Evolutionary conservation across 2,113 vertebrate species (phyloP).

Genomic region (Opisthocomus hoazin): DNA sequence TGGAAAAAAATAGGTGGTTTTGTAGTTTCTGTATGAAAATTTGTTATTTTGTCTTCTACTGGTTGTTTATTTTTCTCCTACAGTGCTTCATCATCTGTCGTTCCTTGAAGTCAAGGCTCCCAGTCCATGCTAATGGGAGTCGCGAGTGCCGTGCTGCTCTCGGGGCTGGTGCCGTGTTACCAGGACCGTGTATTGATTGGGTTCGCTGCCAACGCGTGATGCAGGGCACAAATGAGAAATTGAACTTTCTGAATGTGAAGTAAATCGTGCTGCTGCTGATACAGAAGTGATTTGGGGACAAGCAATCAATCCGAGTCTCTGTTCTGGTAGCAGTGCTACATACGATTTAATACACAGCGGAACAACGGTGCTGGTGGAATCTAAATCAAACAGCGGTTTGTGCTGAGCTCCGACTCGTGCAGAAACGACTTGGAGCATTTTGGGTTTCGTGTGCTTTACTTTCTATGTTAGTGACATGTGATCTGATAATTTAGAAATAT

Average conservation of each 20-base stretch:
- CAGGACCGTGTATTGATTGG: constrained; percentile 13
- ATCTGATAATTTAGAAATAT: background rate
- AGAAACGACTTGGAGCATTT: background rate
- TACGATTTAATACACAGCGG: background rate
- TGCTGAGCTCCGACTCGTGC: background rate
- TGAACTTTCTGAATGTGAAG: constrained; percentile 13
- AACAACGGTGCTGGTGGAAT: background rate
- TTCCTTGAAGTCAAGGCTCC: background rate
- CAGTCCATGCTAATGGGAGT: background rate
- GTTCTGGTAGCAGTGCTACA: background rate
- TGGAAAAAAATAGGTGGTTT: background rate
- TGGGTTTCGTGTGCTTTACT: background rate
- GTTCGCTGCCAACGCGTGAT: constrained; percentile 2
- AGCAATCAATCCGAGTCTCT: background rate
- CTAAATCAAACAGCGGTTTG: background rate
- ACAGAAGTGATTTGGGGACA: background rate
- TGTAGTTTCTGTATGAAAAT: background rate
- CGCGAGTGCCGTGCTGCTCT: background rate
- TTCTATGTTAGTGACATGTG: background rate
- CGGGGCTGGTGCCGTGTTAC: background rate
- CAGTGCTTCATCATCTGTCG: background rate
- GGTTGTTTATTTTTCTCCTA: background rate
- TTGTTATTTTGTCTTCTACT: background rate
- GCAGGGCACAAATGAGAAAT: constrained; percentile 26
- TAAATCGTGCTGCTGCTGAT: background rate